Conservation (phyloP, 2,888 invertebrate species). For the Didymodactylos carnosus region DNA sequence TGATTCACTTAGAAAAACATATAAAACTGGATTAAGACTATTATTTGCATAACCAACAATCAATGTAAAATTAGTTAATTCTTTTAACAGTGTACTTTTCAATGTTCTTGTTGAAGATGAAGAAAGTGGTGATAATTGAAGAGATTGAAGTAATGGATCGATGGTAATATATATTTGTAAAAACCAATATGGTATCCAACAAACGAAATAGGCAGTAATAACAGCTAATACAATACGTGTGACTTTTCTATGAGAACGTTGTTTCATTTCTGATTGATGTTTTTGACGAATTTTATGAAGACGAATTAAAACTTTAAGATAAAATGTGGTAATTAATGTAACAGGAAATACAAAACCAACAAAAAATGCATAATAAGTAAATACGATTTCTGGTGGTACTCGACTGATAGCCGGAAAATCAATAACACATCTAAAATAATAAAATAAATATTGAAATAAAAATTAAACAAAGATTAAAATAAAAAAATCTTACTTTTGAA, state of each 20-base stretch:
- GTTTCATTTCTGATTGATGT: background rate
- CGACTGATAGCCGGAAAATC: background rate
- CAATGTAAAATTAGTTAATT: background rate
- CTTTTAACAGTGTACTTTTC: background rate
- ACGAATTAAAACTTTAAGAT: background rate
- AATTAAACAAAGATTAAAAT: too few species aligned
- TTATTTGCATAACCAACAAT: slow-evolving; percentile 1
- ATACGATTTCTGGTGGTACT: background rate
- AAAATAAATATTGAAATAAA: background rate
- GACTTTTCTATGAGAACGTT: background rate
- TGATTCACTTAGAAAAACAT: background rate
- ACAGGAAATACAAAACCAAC: background rate
- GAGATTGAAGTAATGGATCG: background rate
- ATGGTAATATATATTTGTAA: background rate
- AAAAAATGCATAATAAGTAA: background rate
- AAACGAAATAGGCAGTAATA: background rate
- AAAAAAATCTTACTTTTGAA: background rate
- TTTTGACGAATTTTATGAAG: background rate
- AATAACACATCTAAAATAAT: background rate
- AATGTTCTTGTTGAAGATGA: background rate
- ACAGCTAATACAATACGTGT: background rate
- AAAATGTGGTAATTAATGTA: background rate
- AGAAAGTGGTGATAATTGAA: background rate
- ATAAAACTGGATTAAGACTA: background rate
- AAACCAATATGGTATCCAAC: slow-evolving; percentile 1